Conservation (phyloP, 2,113 vertebrate species). For the Nyctereutes procyonoides region DNA sequence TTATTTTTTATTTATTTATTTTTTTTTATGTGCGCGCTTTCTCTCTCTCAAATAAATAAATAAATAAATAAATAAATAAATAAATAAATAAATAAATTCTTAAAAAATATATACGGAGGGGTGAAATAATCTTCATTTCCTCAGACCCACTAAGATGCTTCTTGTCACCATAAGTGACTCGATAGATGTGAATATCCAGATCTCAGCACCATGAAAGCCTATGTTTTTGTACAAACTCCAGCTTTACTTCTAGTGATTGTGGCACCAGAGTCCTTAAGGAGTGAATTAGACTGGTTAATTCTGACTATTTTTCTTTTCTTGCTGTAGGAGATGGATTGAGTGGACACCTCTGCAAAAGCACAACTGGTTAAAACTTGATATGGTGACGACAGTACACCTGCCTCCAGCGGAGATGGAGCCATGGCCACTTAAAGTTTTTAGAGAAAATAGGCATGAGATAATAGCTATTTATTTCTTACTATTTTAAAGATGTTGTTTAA, state of each 20-base stretch:
- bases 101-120: background rate
- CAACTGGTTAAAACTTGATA: background rate
- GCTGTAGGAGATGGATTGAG: constrained; percentile 69
- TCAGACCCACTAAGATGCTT: background rate
- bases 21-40: no score
- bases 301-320: background rate
- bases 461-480: background rate
- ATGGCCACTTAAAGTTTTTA: background rate
- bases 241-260: background rate
- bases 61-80: background rate
- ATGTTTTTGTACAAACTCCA: background rate
- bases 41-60: background rate
- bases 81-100: no score
- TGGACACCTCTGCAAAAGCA: background rate
- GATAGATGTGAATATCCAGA: background rate
- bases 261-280: background rate
- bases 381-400: background rate
- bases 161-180: background rate
- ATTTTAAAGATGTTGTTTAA: background rate
- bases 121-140: no score
- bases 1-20: no score
- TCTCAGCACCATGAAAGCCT: background rate
- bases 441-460: background rate
- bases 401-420: background rate
- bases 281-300: background rate